phyloP scores from a whole-genome alignment of 2,888 invertebrate genomes.

The Agriopis marginaria region DNA sequence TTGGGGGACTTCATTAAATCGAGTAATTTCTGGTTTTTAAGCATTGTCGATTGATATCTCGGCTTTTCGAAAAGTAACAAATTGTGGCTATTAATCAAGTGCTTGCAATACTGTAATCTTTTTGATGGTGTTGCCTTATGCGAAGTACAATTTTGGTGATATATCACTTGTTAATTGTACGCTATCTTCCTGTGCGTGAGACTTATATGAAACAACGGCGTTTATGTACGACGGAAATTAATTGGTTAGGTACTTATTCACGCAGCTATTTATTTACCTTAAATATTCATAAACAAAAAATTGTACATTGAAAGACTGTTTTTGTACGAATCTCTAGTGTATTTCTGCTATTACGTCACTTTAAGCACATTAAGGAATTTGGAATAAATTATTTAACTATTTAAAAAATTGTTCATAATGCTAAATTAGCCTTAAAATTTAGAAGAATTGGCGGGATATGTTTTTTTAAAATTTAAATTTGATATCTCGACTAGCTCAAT shows the following conservation, averaged over 20 bases:
- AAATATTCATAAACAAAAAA: not conserved
- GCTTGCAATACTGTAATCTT: conserved; percentile 61
- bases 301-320: too few relatives aligned
- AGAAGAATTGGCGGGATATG: too few relatives aligned
- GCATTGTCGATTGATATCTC: conserved; percentile 44
- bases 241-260: not conserved
- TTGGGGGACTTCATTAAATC: conserved; percentile 45
- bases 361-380: too few relatives aligned
- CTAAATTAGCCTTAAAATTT: too few relatives aligned
- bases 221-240: conserved; percentile 4
- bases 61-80: conserved; percentile 56
- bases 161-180: conserved; percentile 41
- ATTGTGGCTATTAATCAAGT: conserved; percentile 60
- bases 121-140: conserved; percentile 43
- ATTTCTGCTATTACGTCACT: too few relatives aligned
- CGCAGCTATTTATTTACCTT: not conserved
- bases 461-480: too few relatives aligned
- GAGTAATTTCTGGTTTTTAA: conserved; percentile 53
- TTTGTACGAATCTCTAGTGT: too few relatives aligned
- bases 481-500: too few relatives aligned
- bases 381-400: too few relatives aligned
- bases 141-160: conserved; percentile 32
- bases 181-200: conserved; percentile 25
- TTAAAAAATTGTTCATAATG: too few relatives aligned
- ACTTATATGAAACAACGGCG: conserved; percentile 5